Conservation (phyloP, 2,888 invertebrate species). For the Leptura quadrifasciata region DNA sequence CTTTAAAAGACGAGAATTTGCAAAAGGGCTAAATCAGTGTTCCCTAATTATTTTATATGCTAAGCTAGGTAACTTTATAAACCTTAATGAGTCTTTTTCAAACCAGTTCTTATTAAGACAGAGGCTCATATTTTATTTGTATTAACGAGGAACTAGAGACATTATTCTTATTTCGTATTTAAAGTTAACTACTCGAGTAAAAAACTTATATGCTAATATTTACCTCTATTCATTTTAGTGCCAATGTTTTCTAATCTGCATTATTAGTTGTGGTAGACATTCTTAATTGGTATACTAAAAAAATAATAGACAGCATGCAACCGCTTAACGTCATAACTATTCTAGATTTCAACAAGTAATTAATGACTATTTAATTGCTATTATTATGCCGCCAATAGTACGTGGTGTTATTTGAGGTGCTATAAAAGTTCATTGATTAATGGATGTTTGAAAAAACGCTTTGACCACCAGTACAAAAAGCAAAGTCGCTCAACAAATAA, state of each 20-base stretch:
- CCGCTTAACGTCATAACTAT: not conserved
- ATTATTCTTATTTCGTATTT: not conserved
- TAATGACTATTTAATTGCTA: constrained; percentile 6
- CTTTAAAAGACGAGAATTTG: too few species aligned
- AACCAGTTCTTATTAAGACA: not conserved
- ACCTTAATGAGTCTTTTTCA: not conserved
- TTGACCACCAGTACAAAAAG: not conserved
- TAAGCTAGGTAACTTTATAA: too few species aligned
- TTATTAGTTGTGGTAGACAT: constrained; percentile 7
- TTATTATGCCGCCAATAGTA: constrained; percentile 10
- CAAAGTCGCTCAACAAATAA: not conserved
- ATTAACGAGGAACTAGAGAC: not conserved
- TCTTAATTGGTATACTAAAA: not conserved
- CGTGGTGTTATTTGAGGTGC: not conserved
- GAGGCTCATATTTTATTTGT: not conserved
- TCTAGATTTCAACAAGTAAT: constrained; percentile 14
- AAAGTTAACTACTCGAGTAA: not conserved
- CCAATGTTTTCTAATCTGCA: not conserved
- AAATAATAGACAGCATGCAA: not conserved
- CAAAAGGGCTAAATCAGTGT: too few species aligned
- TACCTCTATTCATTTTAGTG: not conserved
- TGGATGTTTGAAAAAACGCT: not conserved
- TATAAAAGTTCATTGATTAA: constrained; percentile 4
- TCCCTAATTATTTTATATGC: too few species aligned
- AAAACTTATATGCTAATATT: not conserved